phyloP scores from a whole-genome alignment of 2,113 vertebrate genomes.

The Takifugu flavidus region DNA sequence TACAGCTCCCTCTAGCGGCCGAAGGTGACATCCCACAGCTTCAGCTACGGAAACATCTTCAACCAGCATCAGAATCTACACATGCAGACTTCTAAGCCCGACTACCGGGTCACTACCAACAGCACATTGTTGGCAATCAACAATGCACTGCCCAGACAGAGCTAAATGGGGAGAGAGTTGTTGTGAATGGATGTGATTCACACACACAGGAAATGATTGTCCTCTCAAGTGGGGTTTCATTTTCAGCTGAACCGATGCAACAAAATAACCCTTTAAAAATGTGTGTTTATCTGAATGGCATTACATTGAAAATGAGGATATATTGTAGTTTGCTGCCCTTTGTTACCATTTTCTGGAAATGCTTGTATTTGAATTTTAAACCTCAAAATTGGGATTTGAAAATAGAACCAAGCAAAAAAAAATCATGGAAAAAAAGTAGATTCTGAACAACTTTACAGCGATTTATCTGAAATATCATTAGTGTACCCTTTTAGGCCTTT shows the following conservation, averaged over 20 bases:
- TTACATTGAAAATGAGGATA: no score
- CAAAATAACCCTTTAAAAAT: no score
- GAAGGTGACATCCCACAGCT: slow-evolving; percentile 15
- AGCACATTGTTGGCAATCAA: slow-evolving; percentile 95
- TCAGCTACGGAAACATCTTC: slow-evolving; percentile 24
- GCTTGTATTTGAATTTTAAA: no score
- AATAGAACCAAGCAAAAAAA: no score
- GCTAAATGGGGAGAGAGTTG: slow-evolving; percentile 74
- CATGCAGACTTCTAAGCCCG: slow-evolving; percentile 73
- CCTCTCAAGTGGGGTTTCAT: slow-evolving; percentile 52
- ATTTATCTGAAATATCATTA: no score
- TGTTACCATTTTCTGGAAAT: no score
- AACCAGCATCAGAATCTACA: slow-evolving; percentile 31
- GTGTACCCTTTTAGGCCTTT: no score
- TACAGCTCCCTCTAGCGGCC: slow-evolving; percentile 14
- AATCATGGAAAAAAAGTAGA: no score
- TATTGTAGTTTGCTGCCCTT: no score
- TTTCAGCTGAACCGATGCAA: neutral
- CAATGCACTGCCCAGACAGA: slow-evolving; percentile 88
- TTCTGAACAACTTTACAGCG: no score
- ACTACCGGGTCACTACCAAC: slow-evolving; percentile 81
- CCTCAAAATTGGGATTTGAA: no score
- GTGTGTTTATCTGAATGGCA: no score
- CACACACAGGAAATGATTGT: slow-evolving; percentile 3
- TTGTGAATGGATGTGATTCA: slow-evolving; percentile 28